Conservation (phyloP, 2,113 vertebrate genomes). For the Mustelus asterias region DNA sequence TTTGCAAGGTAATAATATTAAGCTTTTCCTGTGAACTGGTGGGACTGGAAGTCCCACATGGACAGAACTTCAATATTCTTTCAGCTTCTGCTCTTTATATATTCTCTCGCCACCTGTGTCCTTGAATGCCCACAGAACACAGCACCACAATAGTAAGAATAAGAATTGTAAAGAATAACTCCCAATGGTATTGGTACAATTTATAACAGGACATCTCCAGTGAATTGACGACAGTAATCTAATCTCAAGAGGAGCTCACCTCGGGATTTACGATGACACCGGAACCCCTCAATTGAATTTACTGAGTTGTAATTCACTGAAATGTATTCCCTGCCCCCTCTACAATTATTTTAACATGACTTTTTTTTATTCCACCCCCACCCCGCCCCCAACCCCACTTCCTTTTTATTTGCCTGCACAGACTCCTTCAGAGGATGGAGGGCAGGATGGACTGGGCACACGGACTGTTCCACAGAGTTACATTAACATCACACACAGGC, state of each 20-base stretch:
- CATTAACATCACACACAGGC: neutral
- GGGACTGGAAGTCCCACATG: neutral
- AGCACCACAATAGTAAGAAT: neutral
- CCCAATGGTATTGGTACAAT: neutral
- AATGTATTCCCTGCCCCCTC: neutral
- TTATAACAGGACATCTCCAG: neutral
- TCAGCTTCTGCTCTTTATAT: neutral
- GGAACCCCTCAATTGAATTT: constrained; percentile 4
- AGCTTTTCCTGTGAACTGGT: neutral
- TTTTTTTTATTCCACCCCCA: neutral
- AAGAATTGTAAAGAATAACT: constrained; percentile 7
- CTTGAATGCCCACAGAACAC: neutral
- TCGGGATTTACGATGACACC: neutral
- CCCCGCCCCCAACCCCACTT: too few species aligned
- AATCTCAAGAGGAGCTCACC: neutral
- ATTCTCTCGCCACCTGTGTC: neutral
- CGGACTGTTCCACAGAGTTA: neutral
- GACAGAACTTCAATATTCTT: neutral
- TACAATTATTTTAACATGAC: neutral
- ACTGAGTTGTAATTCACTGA: neutral
- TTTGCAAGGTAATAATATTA: neutral
- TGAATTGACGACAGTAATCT: neutral
- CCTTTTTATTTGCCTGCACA: neutral
- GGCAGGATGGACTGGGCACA: neutral
- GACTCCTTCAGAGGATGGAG: neutral